Evolutionary conservation across 1,140 invertebrate genomes (phyloP).

Genomic region (Drosophila littoralis): DNA sequence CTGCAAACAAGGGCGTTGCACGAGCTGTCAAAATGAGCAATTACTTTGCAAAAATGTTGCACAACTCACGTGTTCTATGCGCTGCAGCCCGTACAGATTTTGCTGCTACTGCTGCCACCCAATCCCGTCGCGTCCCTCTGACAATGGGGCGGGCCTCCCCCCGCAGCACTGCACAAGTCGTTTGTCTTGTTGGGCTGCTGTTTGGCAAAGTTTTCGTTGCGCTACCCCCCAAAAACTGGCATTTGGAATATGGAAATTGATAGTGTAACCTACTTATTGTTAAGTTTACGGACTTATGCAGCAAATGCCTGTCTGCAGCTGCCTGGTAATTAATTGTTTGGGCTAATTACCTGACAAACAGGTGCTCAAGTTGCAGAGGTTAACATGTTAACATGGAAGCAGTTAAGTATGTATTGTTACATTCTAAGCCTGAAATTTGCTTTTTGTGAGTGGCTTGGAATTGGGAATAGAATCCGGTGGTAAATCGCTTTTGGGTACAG

Average conservation of each 20-base stretch:
- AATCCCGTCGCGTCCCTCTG: no score
- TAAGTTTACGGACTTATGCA: slow-evolving; percentile 39
- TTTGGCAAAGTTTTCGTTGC: slow-evolving; percentile 48
- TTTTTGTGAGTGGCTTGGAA: neutral
- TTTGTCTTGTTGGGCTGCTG: slow-evolving; percentile 61
- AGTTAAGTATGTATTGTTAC: neutral
- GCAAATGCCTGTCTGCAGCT: slow-evolving; percentile 55
- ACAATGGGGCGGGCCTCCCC: neutral
- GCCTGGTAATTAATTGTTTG: slow-evolving; percentile 33
- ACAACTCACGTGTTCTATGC: slow-evolving; percentile 71
- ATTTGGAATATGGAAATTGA: slow-evolving; percentile 73
- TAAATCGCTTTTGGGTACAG: no score
- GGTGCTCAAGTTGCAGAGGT: slow-evolving; percentile 11
- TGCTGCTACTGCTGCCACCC: neutral
- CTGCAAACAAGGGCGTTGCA: slow-evolving; percentile 78
- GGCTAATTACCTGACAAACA: slow-evolving; percentile 45
- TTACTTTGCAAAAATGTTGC: slow-evolving; percentile 82
- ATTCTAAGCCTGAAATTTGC: neutral
- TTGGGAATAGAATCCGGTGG: neutral
- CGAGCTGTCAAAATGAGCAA: slow-evolving; percentile 81
- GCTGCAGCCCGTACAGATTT: slow-evolving; percentile 23
- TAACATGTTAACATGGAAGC: slow-evolving; percentile 12
- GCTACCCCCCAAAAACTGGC: slow-evolving; percentile 48
- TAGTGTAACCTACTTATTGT: slow-evolving; percentile 40
- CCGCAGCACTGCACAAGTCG: slow-evolving; percentile 48